phyloP scores from a whole-genome alignment of 1,140 invertebrate genomes.

The Bombus consobrinus region DNA sequence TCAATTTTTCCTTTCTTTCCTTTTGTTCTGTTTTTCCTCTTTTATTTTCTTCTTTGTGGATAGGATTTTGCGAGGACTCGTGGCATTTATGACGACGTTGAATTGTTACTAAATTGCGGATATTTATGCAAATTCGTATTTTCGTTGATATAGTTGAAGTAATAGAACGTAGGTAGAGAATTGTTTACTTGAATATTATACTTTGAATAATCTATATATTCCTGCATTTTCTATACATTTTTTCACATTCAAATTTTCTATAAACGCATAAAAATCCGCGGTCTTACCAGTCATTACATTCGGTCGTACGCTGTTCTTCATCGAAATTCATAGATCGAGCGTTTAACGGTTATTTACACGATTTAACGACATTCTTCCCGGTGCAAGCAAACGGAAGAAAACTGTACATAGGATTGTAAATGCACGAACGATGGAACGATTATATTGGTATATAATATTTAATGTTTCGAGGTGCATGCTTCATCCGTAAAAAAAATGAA shows the following conservation, averaged over 20 bases:
- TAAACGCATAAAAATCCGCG: not conserved
- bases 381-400: not conserved
- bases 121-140: not conserved
- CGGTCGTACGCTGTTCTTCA: not conserved
- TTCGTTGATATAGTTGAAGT: not conserved
- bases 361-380: not conserved
- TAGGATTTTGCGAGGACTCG: not conserved
- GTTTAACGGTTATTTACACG: not conserved
- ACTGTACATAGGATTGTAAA: constrained; percentile 41
- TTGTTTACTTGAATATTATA: not conserved
- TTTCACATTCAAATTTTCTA: not conserved
- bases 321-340: not conserved
- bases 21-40: not conserved
- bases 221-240: too few species aligned
- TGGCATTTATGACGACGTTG: not conserved
- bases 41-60: not conserved
- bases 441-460: constrained; percentile 18
- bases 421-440: constrained; percentile 20
- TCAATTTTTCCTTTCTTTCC: not conserved
- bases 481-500: constrained; percentile 8
- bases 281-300: not conserved
- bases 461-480: constrained; percentile 38
- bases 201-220: not conserved
- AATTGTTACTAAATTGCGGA: not conserved
- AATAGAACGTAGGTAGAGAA: not conserved